These are phyloP conservation scores for Homarus americanus DNA, from an alignment of 1,140 invertebrate species.

Conservation along the genomic window DNA sequence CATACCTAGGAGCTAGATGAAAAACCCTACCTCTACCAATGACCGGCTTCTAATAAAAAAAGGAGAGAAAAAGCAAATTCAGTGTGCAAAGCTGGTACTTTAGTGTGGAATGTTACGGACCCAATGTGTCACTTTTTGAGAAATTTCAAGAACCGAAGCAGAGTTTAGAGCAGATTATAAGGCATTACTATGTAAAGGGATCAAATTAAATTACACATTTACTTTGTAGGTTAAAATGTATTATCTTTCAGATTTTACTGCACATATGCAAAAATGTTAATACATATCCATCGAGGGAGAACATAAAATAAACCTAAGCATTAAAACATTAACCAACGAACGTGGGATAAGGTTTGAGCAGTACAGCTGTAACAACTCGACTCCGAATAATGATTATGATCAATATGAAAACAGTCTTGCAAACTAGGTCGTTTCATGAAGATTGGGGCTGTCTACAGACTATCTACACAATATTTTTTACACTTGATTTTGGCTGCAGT, in stretches of 20 bases:
- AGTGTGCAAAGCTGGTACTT: conserved; percentile 63
- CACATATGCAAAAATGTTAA: conserved; percentile 63
- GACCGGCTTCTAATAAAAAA: conserved; percentile 47
- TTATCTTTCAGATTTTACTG: conserved; percentile 61
- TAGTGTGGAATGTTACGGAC: conserved; percentile 67
- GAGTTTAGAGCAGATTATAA: conserved; percentile 32
- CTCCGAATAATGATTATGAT: conserved; percentile 57
- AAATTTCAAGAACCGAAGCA: conserved; percentile 38
- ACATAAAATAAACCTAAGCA: conserved; percentile 70
- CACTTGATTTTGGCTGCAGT: conserved; percentile 63
- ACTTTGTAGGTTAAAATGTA: conserved; percentile 68
- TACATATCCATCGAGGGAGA: conserved; percentile 58
- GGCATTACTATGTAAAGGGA: conserved; percentile 59
- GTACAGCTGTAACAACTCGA: conserved; percentile 65
- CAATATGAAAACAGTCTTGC: conserved; percentile 65
- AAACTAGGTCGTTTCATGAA: conserved; percentile 68
- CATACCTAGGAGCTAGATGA: conserved; percentile 63
- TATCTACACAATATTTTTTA: conserved; percentile 70
- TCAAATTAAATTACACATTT: conserved; percentile 62
- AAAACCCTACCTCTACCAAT: conserved; percentile 68
- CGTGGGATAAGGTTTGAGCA: conserved; percentile 66
- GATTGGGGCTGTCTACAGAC: conserved; percentile 62
- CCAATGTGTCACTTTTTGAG: conserved; percentile 53
- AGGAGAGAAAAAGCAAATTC: conserved; percentile 50
- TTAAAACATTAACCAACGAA: conserved; percentile 61